Conservation (phyloP, 2,113 vertebrate genomes). For the Bubo scandiacus region DNA sequence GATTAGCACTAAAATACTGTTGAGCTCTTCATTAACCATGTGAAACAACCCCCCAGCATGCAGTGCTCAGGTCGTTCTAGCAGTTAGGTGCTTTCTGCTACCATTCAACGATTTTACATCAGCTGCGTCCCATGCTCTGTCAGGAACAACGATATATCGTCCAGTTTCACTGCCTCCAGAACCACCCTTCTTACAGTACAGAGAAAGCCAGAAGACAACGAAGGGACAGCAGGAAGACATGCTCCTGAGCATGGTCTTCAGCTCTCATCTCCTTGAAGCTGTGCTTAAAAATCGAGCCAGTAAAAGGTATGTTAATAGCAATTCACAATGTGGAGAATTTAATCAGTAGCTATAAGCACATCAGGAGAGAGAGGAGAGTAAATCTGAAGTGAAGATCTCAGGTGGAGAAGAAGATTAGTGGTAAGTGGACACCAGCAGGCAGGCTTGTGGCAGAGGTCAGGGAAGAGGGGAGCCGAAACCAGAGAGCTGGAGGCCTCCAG, state of each 20-base stretch:
- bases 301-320: neutral
- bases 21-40: constrained; percentile 31
- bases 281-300: neutral
- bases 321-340: neutral
- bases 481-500: neutral
- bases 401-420: neutral
- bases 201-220: neutral
- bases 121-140: neutral
- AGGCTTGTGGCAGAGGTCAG: neutral
- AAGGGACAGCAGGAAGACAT: neutral
- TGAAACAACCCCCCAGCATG: neutral
- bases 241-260: neutral
- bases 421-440: neutral
- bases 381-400: neutral
- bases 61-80: neutral
- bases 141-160: neutral
- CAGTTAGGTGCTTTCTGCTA: neutral
- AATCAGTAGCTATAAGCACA: neutral
- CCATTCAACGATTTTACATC: neutral
- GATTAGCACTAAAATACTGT: constrained; percentile 40
- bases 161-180: neutral
- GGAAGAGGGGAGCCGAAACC: neutral
- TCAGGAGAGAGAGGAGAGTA: neutral
- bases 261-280: neutral
- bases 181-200: neutral